Base-by-base conservation (phyloP, 2,113 vertebrate species). In the Datnioides undecimradiatus region DNA sequence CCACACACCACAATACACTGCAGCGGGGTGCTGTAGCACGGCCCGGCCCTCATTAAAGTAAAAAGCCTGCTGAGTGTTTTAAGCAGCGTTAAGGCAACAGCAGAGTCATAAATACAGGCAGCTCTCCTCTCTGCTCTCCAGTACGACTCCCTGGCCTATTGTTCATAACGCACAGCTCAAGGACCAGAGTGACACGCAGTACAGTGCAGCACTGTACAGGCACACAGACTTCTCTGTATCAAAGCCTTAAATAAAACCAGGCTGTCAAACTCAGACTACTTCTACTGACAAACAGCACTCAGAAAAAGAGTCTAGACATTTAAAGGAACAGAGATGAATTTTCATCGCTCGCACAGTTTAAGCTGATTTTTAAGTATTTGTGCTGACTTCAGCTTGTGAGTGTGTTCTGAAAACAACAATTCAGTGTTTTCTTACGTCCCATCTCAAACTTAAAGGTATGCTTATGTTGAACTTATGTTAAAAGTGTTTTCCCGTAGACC, bases 61-160 rank as follows among this genome's bases (percentile, higher is more conserved):
- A 91, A 91, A 92, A 91, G 89, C 84, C 89, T 82, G 84, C 86
- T 87, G 89, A 91, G 90, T 86, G 86, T 88, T 90, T 91, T 90
- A 89, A 91, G 89, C 87, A 86, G 85, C 78, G 86, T 90, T 92
- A 90, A 83, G 83, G 82, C 76, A 80, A 87, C 78, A 80, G 68
- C 78, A 86, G 77, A 81, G 79, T 80, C 80, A 71, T 79, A 90
- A 90, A 93, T 71, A 84, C 88, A 88, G 70, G 64, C 57, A 75
- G 76, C 78, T 76, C 85, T 83, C 71, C 80, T 89, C 73, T 77
- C 21, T 76, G 82, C 82, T 74, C 73, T 87, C 70, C 74, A 84
- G 59, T 67, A 62, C n/a, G 6, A 68, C 85, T 87, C 85, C 73
- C 73, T 45, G 82, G 74, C 58, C 73, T 76, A 72, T 85, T 88